A percentile compares a stretch with the other conserved stretches of the same genome.
phyloP scores from a whole-genome alignment of 2,113 vertebrate species.

The Uria aalge region DNA sequence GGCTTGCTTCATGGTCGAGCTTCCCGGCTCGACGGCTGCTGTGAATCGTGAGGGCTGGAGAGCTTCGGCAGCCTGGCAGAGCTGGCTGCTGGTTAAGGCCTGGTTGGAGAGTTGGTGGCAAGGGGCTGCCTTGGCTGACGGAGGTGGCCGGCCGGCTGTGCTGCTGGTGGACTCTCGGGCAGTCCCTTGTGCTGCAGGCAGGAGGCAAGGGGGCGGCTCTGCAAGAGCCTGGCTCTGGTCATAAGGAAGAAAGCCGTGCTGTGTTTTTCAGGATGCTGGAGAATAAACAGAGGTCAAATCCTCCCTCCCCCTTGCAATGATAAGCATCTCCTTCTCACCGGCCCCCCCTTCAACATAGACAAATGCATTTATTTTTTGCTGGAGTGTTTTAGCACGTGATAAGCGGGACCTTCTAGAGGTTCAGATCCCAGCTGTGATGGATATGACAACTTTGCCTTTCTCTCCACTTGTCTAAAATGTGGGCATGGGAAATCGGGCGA shows the following conservation, averaged over 20 bases:
- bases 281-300: background rate
- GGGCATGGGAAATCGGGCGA: background rate
- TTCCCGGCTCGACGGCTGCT: background rate
- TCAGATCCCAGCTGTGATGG: background rate
- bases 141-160: background rate
- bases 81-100: background rate
- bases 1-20: fast-evolving
- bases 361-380: background rate
- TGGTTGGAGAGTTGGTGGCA: background rate
- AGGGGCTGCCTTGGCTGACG: background rate
- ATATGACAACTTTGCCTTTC: background rate
- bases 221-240: background rate
- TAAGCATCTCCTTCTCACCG: background rate
- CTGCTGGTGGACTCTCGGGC: background rate
- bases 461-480: background rate
- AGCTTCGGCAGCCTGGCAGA: background rate
- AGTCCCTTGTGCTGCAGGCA: too few relatives aligned
- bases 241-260: background rate
- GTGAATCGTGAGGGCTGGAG: background rate
- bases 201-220: background rate
- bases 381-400: background rate
- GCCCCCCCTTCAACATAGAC: too few relatives aligned
- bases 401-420: background rate
- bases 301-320: background rate
- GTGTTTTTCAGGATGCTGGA: background rate